Conservation (phyloP, 2,113 vertebrate species). For the Reinhardtius hippoglossoides region DNA sequence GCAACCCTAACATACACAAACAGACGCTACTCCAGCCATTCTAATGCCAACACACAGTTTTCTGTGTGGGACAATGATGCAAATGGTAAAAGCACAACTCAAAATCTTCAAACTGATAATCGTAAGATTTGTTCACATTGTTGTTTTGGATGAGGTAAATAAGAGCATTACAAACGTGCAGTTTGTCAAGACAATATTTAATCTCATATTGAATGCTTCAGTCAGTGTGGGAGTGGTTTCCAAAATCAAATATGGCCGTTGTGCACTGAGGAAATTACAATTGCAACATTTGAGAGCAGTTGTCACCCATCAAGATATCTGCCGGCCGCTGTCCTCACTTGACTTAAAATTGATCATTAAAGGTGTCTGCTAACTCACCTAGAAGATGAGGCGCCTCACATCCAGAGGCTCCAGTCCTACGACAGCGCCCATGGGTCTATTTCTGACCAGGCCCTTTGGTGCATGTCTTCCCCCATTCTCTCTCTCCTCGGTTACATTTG, state of each 20-base stretch:
- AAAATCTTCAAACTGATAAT: background rate
- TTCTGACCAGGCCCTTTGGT: too few relatives aligned
- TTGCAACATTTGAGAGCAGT: background rate
- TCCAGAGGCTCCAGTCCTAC: too few relatives aligned
- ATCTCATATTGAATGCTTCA: background rate
- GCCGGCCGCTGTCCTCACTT: background rate
- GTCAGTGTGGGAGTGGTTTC: background rate
- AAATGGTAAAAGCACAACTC: background rate
- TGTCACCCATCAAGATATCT: background rate
- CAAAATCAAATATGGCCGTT: too few relatives aligned
- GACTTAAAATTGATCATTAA: too few relatives aligned
- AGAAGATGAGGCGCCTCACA: too few relatives aligned
- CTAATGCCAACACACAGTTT: slow-evolving; percentile 11
- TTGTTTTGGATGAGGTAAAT: background rate
- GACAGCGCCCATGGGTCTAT: too few relatives aligned
- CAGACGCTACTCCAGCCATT: slow-evolving; percentile 21
- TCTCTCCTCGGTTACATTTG: too few relatives aligned
- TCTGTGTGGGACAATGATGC: slow-evolving; percentile 14
- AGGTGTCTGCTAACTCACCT: too few relatives aligned
- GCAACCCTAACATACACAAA: slow-evolving; percentile 45
- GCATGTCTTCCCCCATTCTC: too few relatives aligned
- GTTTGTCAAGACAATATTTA: too few relatives aligned
- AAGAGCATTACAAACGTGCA: background rate
- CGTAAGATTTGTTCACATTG: background rate
- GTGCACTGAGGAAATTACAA: background rate